Evolutionary conservation across 92 coral and sea anemone species (phyloP).

Genomic region (Epizoanthus fatuus): DNA sequence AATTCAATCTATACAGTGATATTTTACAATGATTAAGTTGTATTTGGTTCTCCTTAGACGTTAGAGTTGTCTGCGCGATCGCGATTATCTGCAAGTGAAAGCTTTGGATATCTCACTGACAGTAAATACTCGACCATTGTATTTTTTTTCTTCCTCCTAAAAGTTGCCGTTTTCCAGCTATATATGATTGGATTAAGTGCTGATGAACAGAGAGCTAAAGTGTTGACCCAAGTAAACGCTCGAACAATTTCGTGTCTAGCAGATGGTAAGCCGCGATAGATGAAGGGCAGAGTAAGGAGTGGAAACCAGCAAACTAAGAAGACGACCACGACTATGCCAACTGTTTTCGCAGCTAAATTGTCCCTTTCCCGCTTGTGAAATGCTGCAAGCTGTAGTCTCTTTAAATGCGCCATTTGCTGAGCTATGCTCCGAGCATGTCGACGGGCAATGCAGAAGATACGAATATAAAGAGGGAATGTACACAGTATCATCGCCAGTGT

Average conservation of each 20-base stretch:
- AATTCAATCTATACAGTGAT: too few species aligned
- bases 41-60: too few species aligned
- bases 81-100: neutral
- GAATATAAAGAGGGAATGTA: slow-evolving; percentile 83
- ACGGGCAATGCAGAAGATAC: slow-evolving; percentile 86
- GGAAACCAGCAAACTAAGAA: slow-evolving; percentile 96
- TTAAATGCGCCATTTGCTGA: slow-evolving; percentile 65
- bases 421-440: slow-evolving; percentile 86
- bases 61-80: neutral
- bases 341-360: slow-evolving; percentile 86
- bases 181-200: slow-evolving; percentile 91
- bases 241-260: slow-evolving; percentile 43
- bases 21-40: too few species aligned
- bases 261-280: slow-evolving; percentile 59
- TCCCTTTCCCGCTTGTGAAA: slow-evolving; percentile 62
- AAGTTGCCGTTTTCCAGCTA: slow-evolving; percentile 79
- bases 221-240: slow-evolving; percentile 86
- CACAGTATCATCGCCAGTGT: slow-evolving; percentile 68
- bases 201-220: slow-evolving; percentile 90
- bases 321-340: slow-evolving; percentile 79
- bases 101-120: neutral
- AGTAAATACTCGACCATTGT: neutral
- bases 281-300: slow-evolving; percentile 74
- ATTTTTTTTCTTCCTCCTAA: slow-evolving; percentile 63
- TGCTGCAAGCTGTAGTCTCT: slow-evolving; percentile 54